Percentiles rank a stretch among this genome's conserved stretches.
Evolutionary conservation across 2,888 invertebrate species (phyloP).

Genomic region (Apantesis nais): DNA sequence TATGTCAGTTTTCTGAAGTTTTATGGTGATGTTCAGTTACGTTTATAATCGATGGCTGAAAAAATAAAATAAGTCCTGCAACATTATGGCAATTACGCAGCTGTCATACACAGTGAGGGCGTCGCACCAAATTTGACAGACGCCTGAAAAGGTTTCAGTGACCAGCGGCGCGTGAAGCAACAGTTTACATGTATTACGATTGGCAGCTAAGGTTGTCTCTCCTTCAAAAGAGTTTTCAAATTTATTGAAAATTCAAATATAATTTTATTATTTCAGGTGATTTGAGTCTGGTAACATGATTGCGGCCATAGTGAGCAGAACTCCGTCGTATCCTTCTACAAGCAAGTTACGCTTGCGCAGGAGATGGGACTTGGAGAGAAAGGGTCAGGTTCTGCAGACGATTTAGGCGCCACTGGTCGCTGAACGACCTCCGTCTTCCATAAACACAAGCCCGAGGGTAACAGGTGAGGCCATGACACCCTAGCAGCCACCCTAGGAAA

Average conservation of each 20-base stretch:
- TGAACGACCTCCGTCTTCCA: too few species aligned
- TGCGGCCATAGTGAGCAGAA: too few species aligned
- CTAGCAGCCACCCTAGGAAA: too few species aligned
- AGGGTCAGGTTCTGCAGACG: too few species aligned
- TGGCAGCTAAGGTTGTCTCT: slow-evolving; percentile 13
- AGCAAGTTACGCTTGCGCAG: too few species aligned
- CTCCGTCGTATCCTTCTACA: too few species aligned
- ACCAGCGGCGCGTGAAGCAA: slow-evolving; percentile 32
- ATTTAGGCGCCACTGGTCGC: too few species aligned
- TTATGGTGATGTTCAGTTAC: not conserved
- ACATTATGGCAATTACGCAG: slow-evolving; percentile 50
- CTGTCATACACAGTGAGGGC: slow-evolving; percentile 46
- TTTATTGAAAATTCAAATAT: not conserved
- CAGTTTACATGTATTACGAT: slow-evolving; percentile 41
- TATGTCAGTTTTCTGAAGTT: not conserved
- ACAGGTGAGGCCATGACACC: too few species aligned
- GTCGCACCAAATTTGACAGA: slow-evolving; percentile 38
- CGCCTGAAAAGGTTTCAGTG: slow-evolving; percentile 44
- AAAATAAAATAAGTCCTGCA: slow-evolving; percentile 16
- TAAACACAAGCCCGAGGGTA: too few species aligned
- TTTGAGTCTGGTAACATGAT: too few species aligned
- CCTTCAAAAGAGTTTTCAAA: not conserved
- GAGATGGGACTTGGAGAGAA: too few species aligned
- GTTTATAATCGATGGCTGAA: not conserved
- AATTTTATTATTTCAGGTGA: too few species aligned